phyloP scores from a whole-genome alignment of 2,113 vertebrate genomes.

The Myotis davidii region DNA sequence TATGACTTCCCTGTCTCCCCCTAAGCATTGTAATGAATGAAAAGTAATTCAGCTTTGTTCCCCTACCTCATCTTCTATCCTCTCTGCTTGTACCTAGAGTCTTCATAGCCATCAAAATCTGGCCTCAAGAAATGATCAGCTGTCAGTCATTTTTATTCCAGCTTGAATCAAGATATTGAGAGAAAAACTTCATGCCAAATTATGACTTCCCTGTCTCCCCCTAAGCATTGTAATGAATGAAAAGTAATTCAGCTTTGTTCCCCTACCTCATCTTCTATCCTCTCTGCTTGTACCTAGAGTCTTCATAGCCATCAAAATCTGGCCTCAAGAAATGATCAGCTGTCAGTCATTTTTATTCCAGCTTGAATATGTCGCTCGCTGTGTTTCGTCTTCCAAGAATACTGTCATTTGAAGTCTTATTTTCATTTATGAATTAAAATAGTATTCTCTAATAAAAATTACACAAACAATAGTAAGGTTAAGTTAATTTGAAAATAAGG shows the following conservation, averaged over 20 bases:
- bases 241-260: neutral
- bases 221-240: slow-evolving; percentile 17
- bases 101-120: neutral
- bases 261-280: neutral
- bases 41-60: neutral
- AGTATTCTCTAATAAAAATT: neutral
- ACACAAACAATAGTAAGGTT: neutral
- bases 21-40: slow-evolving; percentile 17
- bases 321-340: neutral
- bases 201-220: neutral
- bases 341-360: neutral
- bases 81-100: neutral
- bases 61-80: neutral
- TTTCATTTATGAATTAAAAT: neutral
- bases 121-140: neutral
- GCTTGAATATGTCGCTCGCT: neutral
- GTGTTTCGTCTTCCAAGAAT: neutral
- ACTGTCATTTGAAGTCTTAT: neutral
- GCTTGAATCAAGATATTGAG: no score
- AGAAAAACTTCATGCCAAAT: neutral
- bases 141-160: neutral
- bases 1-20: neutral
- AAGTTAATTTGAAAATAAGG: neutral
- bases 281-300: neutral
- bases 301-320: neutral